phyloP scores from a whole-genome alignment of 2,113 vertebrate species.

The Bos taurus region DNA sequence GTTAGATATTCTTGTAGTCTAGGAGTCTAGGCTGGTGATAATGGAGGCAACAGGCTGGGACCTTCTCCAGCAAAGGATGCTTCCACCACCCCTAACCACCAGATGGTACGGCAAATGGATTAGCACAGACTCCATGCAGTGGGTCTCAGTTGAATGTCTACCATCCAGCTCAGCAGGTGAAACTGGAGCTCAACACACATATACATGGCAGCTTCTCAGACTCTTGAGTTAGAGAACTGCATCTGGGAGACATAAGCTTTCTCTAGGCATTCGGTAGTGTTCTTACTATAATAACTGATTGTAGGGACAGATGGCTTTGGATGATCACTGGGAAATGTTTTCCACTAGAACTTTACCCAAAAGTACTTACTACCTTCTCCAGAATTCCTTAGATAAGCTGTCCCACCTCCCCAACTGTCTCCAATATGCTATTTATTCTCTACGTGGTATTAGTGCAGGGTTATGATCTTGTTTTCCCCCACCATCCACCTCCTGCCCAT shows the following conservation, averaged over 20 bases:
- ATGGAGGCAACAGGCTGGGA: not conserved
- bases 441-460: not conserved
- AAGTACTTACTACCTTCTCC: not conserved
- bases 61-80: not conserved
- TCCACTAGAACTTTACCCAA: not conserved
- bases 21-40: not conserved
- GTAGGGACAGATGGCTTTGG: not conserved
- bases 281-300: not conserved
- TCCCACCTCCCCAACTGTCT: not conserved
- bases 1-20: not conserved
- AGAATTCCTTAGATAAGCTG: not conserved
- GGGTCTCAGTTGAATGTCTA: not conserved
- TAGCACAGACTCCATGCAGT: not conserved
- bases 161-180: not conserved
- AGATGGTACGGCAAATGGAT: not conserved
- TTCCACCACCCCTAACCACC: not conserved
- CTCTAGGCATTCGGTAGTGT: not conserved
- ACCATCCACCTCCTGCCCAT: not conserved
- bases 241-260: not conserved
- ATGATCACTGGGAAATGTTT: not conserved
- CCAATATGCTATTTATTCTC: not conserved
- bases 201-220: not conserved
- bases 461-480: not conserved
- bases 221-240: not conserved
- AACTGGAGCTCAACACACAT: not conserved